Base-by-base conservation (phyloP, 2,113 vertebrate species). In the Zosterops hypoxanthus region DNA sequence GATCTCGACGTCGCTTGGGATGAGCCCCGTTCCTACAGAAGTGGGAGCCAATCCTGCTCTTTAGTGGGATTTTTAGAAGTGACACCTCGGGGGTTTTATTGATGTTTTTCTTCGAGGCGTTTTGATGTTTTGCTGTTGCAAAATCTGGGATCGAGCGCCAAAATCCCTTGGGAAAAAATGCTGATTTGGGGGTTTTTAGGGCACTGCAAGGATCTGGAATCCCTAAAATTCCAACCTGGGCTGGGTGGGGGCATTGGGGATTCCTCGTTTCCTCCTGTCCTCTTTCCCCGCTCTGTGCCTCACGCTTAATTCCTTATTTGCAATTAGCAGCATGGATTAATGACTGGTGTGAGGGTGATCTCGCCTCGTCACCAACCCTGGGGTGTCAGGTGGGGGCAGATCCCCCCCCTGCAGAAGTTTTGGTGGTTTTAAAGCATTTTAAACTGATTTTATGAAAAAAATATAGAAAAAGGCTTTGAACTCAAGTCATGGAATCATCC, bases 221-320 rank as follows among this genome's bases (percentile, higher is more conserved):
- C 31, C 18, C 50, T 5, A 1, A 2, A 34, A 52, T 9, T 3
- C 9, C 76, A 4, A 0, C n/a, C 65, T 24, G 70, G 91, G 88
- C 6, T 61, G 22, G 6, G 2, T 39, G 2, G 42, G 79, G 59
- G 49, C 25, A 3, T 15, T 0, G 0, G 0, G 2, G 1, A n/a
- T 9, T 76, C 70, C 73, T 77, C 22, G 2, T 5, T 21, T 36
- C 64, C 52, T 61, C 41, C 42, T 3, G 0, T 9, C 29, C 12
- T 14, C 44, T 70, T 41, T 50, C 65, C 46, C 61, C 57, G 63
- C 61, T 75, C 83, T 3, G 6, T 4, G 7, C 25, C 49, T 73
- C 20, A 0, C 4, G 0, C 11, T 39, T 25, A 3, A 50, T 53
- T 34, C 34, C 61, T 66, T 19, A 0, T 12, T 71, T 36, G 24